These are phyloP conservation scores for Takifugu rubripes DNA, from an alignment of 2,797 vertebrate genomes.

Conservation along the genomic window DNA sequence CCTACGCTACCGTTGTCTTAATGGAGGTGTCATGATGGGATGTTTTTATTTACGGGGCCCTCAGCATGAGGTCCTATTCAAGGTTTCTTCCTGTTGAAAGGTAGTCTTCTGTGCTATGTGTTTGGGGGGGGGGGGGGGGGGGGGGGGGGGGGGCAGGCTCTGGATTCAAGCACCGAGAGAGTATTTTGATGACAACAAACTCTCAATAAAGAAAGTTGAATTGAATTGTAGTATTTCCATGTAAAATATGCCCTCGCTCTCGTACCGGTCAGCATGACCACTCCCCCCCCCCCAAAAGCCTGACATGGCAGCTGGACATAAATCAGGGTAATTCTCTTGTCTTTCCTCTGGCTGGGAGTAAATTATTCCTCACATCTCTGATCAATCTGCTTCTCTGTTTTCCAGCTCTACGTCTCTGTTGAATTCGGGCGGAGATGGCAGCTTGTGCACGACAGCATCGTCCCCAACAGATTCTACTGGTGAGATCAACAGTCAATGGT, in stretches of 20 bases:
- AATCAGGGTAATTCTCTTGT: constrained; percentile 27
- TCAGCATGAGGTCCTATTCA: no score
- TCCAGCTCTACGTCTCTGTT: constrained; percentile 90
- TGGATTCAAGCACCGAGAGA: no score
- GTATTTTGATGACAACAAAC: no score
- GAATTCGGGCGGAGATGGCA: constrained; percentile 94
- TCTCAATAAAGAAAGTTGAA: no score
- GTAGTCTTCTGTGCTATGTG: no score
- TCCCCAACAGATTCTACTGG: constrained; percentile 95
- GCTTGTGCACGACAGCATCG: constrained; percentile 85
- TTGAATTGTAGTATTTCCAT: not conserved
- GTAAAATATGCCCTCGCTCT: constrained; percentile 16
- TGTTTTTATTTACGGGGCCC: no score
- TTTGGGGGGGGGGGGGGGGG: no score
- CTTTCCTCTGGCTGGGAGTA: constrained; percentile 10
- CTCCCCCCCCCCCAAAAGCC: not conserved
- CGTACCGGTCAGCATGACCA: constrained; percentile 18
- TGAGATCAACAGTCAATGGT: constrained; percentile 66
- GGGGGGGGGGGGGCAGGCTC: no score
- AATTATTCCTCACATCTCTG: constrained; percentile 32
- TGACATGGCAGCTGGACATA: constrained; percentile 19
- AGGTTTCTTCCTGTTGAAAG: no score
- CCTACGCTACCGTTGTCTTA: no score
- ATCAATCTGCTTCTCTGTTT: constrained; percentile 43
- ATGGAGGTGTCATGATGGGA: no score